Evolutionary conservation across 2,797 vertebrate genomes (phyloP), one percentile per base, ranked within the genome.

Genomic region (Lutjanus campechanus): DNA sequence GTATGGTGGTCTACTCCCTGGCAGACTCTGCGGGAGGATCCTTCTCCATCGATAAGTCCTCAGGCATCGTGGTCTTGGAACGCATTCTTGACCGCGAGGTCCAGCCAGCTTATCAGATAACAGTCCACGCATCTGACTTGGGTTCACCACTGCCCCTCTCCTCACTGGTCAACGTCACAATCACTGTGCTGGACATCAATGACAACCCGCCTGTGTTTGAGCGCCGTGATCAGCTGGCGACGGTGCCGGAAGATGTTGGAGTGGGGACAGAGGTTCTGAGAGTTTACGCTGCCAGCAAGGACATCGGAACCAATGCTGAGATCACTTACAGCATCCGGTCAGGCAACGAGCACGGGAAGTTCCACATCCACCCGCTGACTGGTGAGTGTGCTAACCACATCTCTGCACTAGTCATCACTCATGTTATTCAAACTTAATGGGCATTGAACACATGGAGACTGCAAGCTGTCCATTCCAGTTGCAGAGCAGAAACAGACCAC

Each of bases 191-290:
- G 69, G 98, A 99, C 82, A 96, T 99, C 64, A 99, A 99, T 10
- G 98, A 99, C 93, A 99, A 99, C 85, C 98, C 98, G 0, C 98
- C 98, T 0, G 96, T 99, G 75, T 99, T 99, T 44, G 98, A 98
- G 90, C 96, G 97, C 25, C 96, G 97, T 20, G 98, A 99, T 83
- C 98, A 98, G 79, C 92, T 98, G 50, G 96, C 97, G 0, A 97
- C 97, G 0, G 96, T 99, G 59, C 96, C 96, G 0, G 98, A 99
- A 85, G 97, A 99, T 63, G 95, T 97, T 3, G 92, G 91, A 1
- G 93, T 96, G 20, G 97, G 97, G 49, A 96, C 95, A 0, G 96
- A 97, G 79, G 96, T 99, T 40, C 92, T 99, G 58, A 93, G 96
- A 12, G 96, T 99, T 41, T 96, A 97, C 53, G 98, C 98, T 0